Percentiles rank a stretch among this genome's conserved stretches.
phyloP scores from a whole-genome alignment of 2,113 vertebrate genomes.

The Smithornis capensis region DNA sequence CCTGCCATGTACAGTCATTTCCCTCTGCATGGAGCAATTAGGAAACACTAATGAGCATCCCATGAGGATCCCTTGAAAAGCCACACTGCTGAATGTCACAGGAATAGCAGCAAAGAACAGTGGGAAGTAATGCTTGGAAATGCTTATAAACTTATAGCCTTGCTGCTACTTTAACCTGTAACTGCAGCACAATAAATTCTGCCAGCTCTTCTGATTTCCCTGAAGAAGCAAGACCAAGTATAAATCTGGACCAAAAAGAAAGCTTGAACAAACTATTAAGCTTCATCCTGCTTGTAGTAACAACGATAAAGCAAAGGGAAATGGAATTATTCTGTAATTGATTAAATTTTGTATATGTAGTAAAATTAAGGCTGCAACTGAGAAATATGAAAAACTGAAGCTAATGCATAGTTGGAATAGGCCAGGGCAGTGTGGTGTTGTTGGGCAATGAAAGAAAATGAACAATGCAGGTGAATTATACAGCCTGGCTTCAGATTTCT shows the following conservation, averaged over 20 bases:
- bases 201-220: neutral
- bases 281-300: neutral
- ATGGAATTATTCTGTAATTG: neutral
- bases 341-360: neutral
- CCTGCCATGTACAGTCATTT: neutral
- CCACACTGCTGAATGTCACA: neutral
- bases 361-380: neutral
- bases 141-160: neutral
- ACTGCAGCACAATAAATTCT: neutral
- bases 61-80: neutral
- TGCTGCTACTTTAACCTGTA: neutral
- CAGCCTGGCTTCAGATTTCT: neutral
- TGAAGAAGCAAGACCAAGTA: neutral
- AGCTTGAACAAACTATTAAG: neutral
- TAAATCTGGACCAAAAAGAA: neutral
- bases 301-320: neutral
- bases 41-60: neutral
- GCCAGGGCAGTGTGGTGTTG: neutral
- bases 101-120: neutral
- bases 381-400: neutral
- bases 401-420: neutral
- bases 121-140: neutral
- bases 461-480: neutral
- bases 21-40: conserved; percentile 3
- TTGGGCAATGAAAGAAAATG: neutral